A percentile compares a stretch with the other conserved stretches of the same genome.
Evolutionary conservation across 1,140 invertebrate genomes (phyloP).

Genomic region (Phocides pigmalion): DNA sequence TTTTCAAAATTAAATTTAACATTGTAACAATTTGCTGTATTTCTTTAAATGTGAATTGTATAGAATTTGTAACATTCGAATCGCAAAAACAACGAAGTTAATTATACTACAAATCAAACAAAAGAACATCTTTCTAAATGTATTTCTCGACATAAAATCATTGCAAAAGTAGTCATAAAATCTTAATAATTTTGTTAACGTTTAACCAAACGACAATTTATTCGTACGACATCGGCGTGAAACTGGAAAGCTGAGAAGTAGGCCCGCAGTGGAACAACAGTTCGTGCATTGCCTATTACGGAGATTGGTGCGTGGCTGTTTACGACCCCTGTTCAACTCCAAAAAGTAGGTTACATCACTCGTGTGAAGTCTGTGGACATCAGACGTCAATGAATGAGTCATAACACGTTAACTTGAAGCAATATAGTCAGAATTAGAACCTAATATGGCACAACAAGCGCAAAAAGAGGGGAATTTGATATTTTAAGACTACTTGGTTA

Average conservation of each 20-base stretch:
- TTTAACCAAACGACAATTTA: background rate
- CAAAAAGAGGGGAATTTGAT: background rate
- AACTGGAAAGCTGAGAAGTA: slow-evolving; percentile 44
- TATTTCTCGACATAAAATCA: too few relatives aligned
- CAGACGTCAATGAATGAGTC: slow-evolving; percentile 40
- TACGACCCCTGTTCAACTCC: slow-evolving; percentile 59
- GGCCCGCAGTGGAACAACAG: slow-evolving; percentile 61
- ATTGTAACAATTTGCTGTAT: too few relatives aligned
- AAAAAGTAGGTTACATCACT: slow-evolving; percentile 67
- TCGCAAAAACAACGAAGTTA: too few relatives aligned
- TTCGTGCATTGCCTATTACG: slow-evolving; percentile 73
- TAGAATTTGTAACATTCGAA: too few relatives aligned
- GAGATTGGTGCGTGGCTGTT: slow-evolving; percentile 56
- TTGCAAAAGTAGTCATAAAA: too few relatives aligned
- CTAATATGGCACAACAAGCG: background rate
- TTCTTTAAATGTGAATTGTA: too few relatives aligned
- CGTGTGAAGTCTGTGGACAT: slow-evolving; percentile 43
- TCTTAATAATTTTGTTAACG: too few relatives aligned
- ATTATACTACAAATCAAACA: too few relatives aligned
- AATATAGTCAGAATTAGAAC: slow-evolving; percentile 5
- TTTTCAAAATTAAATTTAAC: too few relatives aligned
- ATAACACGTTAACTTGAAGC: slow-evolving; percentile 11
- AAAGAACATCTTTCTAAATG: too few relatives aligned
- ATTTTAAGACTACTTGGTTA: too few relatives aligned
- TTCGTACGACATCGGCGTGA: slow-evolving; percentile 15